Percentiles rank a stretch among this genome's conserved stretches.
Evolutionary conservation across 2,113 vertebrate species (phyloP).

Genomic region (Ornithorhynchus anatinus): DNA sequence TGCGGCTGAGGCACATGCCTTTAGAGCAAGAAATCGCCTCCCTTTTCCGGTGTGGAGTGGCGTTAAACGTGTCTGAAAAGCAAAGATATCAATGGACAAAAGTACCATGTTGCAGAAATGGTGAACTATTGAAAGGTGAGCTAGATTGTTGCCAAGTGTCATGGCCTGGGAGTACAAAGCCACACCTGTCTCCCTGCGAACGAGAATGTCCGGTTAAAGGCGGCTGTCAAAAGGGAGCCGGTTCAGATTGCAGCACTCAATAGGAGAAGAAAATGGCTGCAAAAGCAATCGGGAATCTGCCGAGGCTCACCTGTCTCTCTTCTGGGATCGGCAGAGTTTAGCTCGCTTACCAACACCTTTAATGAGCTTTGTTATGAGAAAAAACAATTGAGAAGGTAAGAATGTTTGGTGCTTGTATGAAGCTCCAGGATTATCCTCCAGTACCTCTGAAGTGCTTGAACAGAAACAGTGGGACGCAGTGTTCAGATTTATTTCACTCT

Average conservation of each 20-base stretch:
- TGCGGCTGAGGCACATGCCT: not conserved
- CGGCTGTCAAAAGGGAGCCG: not conserved
- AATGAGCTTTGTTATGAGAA: slow-evolving; percentile 37
- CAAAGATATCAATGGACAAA: slow-evolving; percentile 33
- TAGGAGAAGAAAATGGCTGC: slow-evolving; percentile 34
- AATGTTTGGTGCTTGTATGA: slow-evolving; percentile 14
- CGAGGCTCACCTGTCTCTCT: slow-evolving; percentile 51
- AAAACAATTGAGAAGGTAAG: slow-evolving; percentile 9
- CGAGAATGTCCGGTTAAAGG: not conserved
- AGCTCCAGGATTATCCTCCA: slow-evolving; percentile 40
- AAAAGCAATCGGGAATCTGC: slow-evolving; percentile 45
- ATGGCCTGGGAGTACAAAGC: slow-evolving; percentile 33
- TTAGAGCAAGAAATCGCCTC: not conserved
- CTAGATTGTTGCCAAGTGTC: slow-evolving; percentile 20
- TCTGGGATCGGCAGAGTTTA: slow-evolving; percentile 31
- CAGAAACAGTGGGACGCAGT: slow-evolving; percentile 46
- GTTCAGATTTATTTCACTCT: slow-evolving; percentile 50
- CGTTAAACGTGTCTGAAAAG: slow-evolving; percentile 24
- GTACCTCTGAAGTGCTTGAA: slow-evolving; percentile 33
- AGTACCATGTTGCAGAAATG: slow-evolving; percentile 50
- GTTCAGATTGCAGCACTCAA: slow-evolving; percentile 36
- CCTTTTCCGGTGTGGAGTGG: slow-evolving; percentile 13
- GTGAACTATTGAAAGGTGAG: slow-evolving; percentile 29
- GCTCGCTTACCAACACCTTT: slow-evolving; percentile 15
- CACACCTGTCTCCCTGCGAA: slow-evolving; percentile 37